Conservation (phyloP, 2,113 vertebrate species). For the Campylomormyrus numenius region DNA sequence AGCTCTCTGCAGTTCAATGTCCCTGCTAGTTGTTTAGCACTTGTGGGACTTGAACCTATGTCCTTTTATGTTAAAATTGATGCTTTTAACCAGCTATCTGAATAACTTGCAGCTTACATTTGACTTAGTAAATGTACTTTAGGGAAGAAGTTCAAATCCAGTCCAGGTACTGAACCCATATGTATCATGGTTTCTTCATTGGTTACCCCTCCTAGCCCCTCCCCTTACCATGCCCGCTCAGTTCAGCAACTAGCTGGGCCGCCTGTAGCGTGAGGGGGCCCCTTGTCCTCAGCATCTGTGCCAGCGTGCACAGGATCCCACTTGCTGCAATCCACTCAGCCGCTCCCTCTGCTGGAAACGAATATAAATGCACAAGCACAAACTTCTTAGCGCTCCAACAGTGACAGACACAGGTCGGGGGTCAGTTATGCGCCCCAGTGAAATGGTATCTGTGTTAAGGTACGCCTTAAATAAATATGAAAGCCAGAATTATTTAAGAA, state of each 20-base stretch:
- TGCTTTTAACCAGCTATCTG: background rate
- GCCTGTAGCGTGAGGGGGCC: slow-evolving; percentile 57
- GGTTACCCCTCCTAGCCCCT: background rate
- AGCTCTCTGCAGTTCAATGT: background rate
- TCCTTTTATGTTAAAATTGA: background rate
- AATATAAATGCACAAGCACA: slow-evolving; percentile 7
- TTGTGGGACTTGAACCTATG: background rate
- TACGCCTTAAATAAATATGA: background rate
- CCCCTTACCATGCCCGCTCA: slow-evolving; percentile 67
- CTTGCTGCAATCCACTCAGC: slow-evolving; percentile 60
- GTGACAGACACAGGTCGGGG: background rate
- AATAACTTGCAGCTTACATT: background rate
- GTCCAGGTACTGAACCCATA: background rate
- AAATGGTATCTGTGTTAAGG: background rate
- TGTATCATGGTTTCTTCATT: background rate
- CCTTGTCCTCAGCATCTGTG: slow-evolving; percentile 60
- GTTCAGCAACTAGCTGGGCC: slow-evolving; percentile 69
- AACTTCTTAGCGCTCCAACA: background rate
- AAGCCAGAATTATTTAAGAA: background rate
- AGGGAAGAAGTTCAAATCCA: background rate
- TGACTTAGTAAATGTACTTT: background rate
- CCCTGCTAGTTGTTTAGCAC: background rate
- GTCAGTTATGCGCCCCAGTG: background rate
- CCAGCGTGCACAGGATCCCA: slow-evolving; percentile 63
- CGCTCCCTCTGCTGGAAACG: slow-evolving; percentile 63